Base-by-base conservation (phyloP, 2,888 invertebrate species). In the Athetis lepigone region DNA sequence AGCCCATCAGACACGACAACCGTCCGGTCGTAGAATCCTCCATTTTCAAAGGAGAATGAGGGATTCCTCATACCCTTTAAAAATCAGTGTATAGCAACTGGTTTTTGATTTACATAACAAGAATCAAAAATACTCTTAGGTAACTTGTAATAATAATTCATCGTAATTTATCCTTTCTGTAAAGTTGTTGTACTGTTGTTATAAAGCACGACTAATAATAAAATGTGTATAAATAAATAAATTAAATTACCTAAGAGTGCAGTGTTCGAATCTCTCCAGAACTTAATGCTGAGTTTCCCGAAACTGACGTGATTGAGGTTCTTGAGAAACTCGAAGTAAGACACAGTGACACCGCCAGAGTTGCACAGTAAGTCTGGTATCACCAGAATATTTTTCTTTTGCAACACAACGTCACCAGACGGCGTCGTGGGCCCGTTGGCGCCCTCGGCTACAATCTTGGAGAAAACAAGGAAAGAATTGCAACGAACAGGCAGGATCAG, bases 381-480 rank as follows among this genome's bases (percentile, higher is more conserved):
- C 67, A 98, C 96, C 56, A 98, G 95, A 71, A 98, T 95, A 66
- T 97, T 97, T 75, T 96, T 96, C 64, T 97, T 95, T 58, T 97
- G 95, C 55, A 98, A 95, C 51, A 97, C 96, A 80, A 95, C 95
- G 88, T 98, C 98, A 18, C 97, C 98, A 11, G 97, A 97, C 43
- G 98, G 98, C 2, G 98, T 98, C 9, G 97, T 97, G n/a, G 98
- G 98, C 0, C 98, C 98, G 91, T 98, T 98, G 52, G 98, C 98
- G 75, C 98, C 98, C 90, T 98, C 98, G 27, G 97, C 97, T 82
- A 98, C 96, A 60, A 98, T 96, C 97, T 98, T 11, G 33, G 33
- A 13, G 33, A 4, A 33, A 33, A 33, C 33, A 13, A 13, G 13
- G 33, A 33, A 4, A 33, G 13, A 1, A 33, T 33, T 33, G 13